Base-by-base conservation (phyloP, 2,113 vertebrate species). In the Chloropsis cyanopogon region DNA sequence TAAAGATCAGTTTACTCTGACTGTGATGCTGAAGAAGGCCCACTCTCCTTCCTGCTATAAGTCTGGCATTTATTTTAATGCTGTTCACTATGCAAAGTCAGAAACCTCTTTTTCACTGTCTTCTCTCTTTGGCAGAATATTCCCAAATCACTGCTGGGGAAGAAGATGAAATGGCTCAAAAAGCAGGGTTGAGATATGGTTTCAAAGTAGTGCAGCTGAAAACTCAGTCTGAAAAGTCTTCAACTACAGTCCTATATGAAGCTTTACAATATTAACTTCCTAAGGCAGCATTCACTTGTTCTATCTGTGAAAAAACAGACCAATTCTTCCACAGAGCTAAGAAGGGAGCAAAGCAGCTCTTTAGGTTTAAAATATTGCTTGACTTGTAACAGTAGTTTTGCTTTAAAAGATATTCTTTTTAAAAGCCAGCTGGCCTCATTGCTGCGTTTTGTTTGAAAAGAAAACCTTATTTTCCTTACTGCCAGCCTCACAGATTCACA, bases 1-100 rank as follows among this genome's bases (percentile, higher is more conserved):
- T 88, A 89, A 78, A 90, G 71, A 90, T 96, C 95, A 94, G 69
- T 66, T 97, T 95, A 73, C 87, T 56, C 64, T 77, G 39, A 6
- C 37, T 60, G 46, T 85, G 73, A 46, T 31, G 5, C 68, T 22
- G 66, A 92, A 83, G 73, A 79, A 60, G 60, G 37, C 21, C 44
- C 54, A 49, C 26, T 44, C 31, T 47, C 50, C 85, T 77, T 69
- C 47, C 68, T 78, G 2, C 14, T 37, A 33, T n/a, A 94, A 91
- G 44, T 47, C 46, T 29, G 7, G 21, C 60, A 82, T 16, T n/a
- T 77, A 29, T 83, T 97, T 96, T 90, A 47, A 70, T 93, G 61
- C 59, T 81, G 59, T 91, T 91, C 79, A 89, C 49, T 50, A 35
- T 61, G 50, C 49, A 89, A 89, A 79, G 81, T 56, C 59, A 91